These are phyloP conservation scores for Oxycera nigricornis DNA, from an alignment of 2,888 invertebrate genomes.

Conservation along the genomic window DNA sequence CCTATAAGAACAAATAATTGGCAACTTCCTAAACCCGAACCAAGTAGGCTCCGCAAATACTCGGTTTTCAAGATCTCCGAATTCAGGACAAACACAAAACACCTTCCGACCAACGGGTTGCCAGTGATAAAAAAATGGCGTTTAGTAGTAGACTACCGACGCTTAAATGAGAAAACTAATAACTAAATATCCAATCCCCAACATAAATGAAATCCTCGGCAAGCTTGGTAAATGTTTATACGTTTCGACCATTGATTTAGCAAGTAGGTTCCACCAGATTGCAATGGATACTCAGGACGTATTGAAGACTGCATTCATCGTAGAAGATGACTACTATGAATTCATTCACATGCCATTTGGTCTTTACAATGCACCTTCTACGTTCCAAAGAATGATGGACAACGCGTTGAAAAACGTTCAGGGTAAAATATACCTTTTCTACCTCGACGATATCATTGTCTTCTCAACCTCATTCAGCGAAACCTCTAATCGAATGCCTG, in stretches of 20 bases:
- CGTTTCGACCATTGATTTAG: neutral
- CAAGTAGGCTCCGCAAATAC: neutral
- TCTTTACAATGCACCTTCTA: slow-evolving; percentile 41
- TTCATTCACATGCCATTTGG: slow-evolving; percentile 44
- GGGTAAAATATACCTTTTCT: slow-evolving; percentile 37
- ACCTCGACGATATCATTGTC: slow-evolving; percentile 30
- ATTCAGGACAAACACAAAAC: neutral
- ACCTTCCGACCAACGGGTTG: neutral
- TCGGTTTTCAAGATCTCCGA: neutral
- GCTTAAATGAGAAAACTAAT: neutral
- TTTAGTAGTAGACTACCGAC: neutral
- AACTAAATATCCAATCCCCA: neutral
- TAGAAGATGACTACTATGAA: neutral
- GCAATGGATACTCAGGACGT: neutral
- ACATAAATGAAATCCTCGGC: neutral
- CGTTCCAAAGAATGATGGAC: slow-evolving; percentile 44
- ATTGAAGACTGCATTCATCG: neutral
- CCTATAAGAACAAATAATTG: too few relatives aligned
- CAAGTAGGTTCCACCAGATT: neutral
- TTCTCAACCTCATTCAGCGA: slow-evolving; percentile 23
- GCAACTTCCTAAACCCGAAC: too few relatives aligned
- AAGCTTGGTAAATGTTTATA: neutral
- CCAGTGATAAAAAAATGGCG: neutral
- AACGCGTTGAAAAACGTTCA: slow-evolving; percentile 40
- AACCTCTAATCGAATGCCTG: too few relatives aligned